Base-by-base conservation (phyloP, 1,140 invertebrate species). In the Drosophila ercepeae region DNA sequence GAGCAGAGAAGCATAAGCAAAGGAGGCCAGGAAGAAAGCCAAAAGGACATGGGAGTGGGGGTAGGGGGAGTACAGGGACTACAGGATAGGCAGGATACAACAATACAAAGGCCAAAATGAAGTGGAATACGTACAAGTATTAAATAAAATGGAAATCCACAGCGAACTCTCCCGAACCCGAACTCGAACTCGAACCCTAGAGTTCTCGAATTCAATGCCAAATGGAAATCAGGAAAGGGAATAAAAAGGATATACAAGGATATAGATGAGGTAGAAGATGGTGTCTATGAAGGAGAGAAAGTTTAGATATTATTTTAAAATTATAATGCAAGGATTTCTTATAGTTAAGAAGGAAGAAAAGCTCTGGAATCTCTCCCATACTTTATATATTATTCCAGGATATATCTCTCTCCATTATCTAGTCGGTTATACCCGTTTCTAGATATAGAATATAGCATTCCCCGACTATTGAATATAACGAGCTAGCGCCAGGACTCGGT, bases 101-200 rank as follows among this genome's bases (percentile, higher is more conserved):
- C 63, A 60, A 50, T 52, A 59, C 69, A 61, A 64, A 57, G 78
- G 73, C 61, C 9, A 54, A 86, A 86, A 86, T 86, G 68, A 86
- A 83, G 71, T 78, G 73, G 86, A 72, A 83, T 86, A 75, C 75
- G 39, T 84, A 83, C 79, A 75, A 71, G 39, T 84, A 84, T 82
- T 64, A 84, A 84, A 79, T 86, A 76, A 86, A 39, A 78, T 76
- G 65, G 70, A 67, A 75, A 54, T 52, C 53, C 70, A 75, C 54
- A 72, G 16, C 32, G 27, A 41, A 69, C 74, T 71, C n/a, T n/a
- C n/a, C n/a, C 59, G 78, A 61, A 57, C 48, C 53, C 60, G 60
- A 25, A 27, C 8, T 42, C 23, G 18, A 42, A 46, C 36, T 44
- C 3, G 19, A 23, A 19, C 9, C 11, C 19, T 9, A 2, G 8